phyloP scores from a whole-genome alignment of 2,888 invertebrate genomes.

The Fragum whitleyi region DNA sequence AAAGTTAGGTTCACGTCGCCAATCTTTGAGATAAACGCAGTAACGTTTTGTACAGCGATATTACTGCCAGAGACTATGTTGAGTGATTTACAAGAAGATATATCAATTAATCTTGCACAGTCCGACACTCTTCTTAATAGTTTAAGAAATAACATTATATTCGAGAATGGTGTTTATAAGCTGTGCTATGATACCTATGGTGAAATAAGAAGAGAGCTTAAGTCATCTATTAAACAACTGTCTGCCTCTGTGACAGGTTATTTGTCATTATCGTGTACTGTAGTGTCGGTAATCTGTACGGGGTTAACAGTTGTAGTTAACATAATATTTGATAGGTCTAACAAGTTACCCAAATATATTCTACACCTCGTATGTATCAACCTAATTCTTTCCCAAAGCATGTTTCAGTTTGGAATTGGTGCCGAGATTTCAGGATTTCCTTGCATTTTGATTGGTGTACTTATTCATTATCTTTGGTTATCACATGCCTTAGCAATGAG shows the following conservation, averaged over 20 bases:
- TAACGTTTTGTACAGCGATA: not conserved
- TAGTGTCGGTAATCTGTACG: too few relatives aligned
- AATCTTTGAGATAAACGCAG: not conserved
- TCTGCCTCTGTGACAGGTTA: not conserved
- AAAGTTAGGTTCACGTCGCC: not conserved
- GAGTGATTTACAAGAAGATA: not conserved
- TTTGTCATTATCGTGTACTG: not conserved
- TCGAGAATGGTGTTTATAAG: not conserved
- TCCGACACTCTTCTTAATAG: too few relatives aligned
- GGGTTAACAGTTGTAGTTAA: not conserved
- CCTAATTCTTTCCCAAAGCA: not conserved
- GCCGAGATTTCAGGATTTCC: not conserved
- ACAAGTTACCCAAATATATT: not conserved
- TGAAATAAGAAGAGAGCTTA: not conserved
- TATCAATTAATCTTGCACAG: not conserved
- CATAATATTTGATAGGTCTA: not conserved
- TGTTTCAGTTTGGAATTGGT: conserved; percentile 10
- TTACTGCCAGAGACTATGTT: not conserved
- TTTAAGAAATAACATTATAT: too few relatives aligned
- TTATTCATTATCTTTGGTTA: conserved; percentile 2
- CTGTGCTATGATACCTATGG: not conserved
- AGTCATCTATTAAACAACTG: too few relatives aligned
- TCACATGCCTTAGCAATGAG: conserved; percentile 1
- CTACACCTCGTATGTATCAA: conserved; percentile 4
- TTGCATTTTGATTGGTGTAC: not conserved